A percentile compares a stretch with the other conserved stretches of the same genome.
These are phyloP conservation scores for Holcopasites calliopsidis DNA, from an alignment of 1,140 invertebrate genomes.

Conservation along the genomic window DNA sequence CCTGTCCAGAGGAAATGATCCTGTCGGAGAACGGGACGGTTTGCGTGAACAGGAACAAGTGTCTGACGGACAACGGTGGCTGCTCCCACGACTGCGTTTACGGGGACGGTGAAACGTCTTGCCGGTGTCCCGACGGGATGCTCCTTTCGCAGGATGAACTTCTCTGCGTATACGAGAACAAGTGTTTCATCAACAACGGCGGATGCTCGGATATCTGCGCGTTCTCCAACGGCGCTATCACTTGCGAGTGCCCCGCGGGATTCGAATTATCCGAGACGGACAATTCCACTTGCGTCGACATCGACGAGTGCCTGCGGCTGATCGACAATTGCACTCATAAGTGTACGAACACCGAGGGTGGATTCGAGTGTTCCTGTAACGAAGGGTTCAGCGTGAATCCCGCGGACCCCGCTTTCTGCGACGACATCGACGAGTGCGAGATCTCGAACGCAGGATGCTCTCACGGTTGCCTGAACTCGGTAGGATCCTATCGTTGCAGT, in stretches of 20 bases:
- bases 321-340: slow-evolving; percentile 79
- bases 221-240: slow-evolving; percentile 53
- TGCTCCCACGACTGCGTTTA: slow-evolving; percentile 80
- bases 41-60: slow-evolving; percentile 82
- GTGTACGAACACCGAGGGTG: slow-evolving; percentile 87
- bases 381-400: slow-evolving; percentile 81
- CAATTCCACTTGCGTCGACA: slow-evolving; percentile 74
- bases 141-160: slow-evolving; percentile 73
- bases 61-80: slow-evolving; percentile 79
- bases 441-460: slow-evolving; percentile 81
- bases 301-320: slow-evolving; percentile 81
- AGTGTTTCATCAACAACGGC: slow-evolving; percentile 87
- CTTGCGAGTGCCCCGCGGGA: slow-evolving; percentile 79
- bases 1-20: slow-evolving; percentile 77
- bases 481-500: slow-evolving; percentile 79
- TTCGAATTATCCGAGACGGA: slow-evolving; percentile 63
- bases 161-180: slow-evolving; percentile 81
- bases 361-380: slow-evolving; percentile 88
- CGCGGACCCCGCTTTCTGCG: slow-evolving; percentile 55
- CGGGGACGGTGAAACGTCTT: slow-evolving; percentile 76
- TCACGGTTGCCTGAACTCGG: slow-evolving; percentile 80
- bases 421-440: slow-evolving; percentile 79
- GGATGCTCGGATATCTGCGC: slow-evolving; percentile 73
- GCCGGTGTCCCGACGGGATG: slow-evolving; percentile 85
- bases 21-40: slow-evolving; percentile 77